Conservation (phyloP, 2,797 vertebrate genomes). For the Danio kyathit region DNA sequence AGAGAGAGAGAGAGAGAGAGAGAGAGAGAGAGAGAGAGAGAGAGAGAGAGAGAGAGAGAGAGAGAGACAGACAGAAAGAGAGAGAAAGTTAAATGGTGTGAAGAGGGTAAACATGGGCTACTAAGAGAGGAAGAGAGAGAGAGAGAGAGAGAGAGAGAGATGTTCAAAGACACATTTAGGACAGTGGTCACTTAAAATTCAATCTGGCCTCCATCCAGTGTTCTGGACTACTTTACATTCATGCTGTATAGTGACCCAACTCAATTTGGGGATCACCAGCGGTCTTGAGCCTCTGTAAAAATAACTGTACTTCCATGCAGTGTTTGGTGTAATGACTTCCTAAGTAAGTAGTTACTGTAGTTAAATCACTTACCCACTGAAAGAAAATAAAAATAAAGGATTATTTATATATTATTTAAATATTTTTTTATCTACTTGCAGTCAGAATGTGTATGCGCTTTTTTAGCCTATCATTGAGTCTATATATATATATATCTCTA, state of each 20-base stretch:
- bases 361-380: background rate
- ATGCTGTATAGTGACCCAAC: slow-evolving; percentile 74
- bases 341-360: background rate
- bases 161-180: slow-evolving; percentile 68
- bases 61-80: too few species aligned
- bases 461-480: too few species aligned
- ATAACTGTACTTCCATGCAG: slow-evolving; percentile 37
- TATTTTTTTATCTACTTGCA: too few species aligned
- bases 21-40: too few species aligned
- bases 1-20: too few species aligned
- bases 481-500: too few species aligned
- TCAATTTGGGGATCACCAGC: slow-evolving; percentile 69
- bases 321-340: too few species aligned
- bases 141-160: slow-evolving; percentile 63
- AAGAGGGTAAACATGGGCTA: background rate
- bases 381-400: too few species aligned
- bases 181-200: slow-evolving; percentile 81
- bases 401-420: too few species aligned
- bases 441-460: too few species aligned
- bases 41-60: too few species aligned
- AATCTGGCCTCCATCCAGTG: slow-evolving; percentile 73
- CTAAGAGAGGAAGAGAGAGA: slow-evolving; percentile 59
- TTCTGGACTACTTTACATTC: slow-evolving; percentile 82
- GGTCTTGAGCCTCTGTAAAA: slow-evolving; percentile 66
- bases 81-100: background rate